Evolutionary conservation across 2,113 vertebrate species (phyloP).

Genomic region (Zapus hudsonius): DNA sequence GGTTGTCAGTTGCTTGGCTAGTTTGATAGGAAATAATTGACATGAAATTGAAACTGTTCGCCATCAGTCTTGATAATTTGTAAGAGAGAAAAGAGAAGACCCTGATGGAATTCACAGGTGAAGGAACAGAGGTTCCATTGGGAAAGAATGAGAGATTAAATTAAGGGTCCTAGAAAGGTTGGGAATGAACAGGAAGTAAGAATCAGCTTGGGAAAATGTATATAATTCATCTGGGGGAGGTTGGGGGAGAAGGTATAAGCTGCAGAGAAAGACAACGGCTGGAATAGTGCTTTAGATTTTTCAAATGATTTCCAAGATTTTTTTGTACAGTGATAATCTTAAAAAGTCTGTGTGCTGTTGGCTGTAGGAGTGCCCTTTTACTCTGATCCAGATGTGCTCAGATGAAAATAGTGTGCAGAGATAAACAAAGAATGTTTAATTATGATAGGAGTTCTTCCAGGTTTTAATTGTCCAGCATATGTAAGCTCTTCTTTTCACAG

Average conservation of each 20-base stretch:
- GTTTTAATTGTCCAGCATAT: background rate
- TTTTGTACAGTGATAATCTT: background rate
- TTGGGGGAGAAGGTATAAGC: background rate
- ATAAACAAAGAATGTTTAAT: background rate
- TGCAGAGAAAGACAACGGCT: background rate
- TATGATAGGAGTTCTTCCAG: background rate
- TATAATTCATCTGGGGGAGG: constrained; percentile 57
- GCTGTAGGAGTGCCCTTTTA: background rate
- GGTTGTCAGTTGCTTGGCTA: constrained; percentile 60
- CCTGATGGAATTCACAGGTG: constrained; percentile 77
- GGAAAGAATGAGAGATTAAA: constrained; percentile 63
- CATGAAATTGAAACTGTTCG: constrained; percentile 54
- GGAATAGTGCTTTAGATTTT: constrained; percentile 13
- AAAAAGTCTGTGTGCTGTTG: background rate
- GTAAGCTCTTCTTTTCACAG: background rate
- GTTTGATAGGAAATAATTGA: constrained; percentile 49
- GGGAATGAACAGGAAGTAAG: constrained; percentile 66
- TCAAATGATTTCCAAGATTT: background rate
- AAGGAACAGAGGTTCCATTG: constrained; percentile 28
- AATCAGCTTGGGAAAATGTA: constrained; percentile 68
- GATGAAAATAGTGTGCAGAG: background rate
- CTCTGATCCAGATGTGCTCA: background rate
- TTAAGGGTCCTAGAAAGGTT: constrained; percentile 60
- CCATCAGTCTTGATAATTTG: constrained; percentile 63
- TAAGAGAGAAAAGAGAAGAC: constrained; percentile 54